Evolutionary conservation across 2,888 invertebrate species (phyloP).

Genomic region (Cephalotes varians): DNA sequence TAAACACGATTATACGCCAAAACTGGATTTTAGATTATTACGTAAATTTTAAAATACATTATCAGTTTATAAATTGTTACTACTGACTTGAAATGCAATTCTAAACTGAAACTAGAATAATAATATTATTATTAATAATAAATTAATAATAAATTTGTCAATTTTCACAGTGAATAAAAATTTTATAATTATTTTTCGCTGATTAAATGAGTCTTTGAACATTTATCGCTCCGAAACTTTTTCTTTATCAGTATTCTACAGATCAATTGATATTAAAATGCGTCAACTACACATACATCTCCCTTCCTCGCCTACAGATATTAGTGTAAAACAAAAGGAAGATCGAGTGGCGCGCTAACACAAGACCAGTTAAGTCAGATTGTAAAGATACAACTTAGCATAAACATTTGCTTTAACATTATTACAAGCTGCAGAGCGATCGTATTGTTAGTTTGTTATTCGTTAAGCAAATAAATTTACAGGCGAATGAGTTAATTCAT

Average conservation of each 20-base stretch:
- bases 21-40: too few species aligned
- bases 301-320: background rate
- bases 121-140: too few species aligned
- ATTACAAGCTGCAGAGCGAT: conserved; percentile 30
- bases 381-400: conserved; percentile 20
- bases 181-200: background rate
- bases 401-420: conserved; percentile 23
- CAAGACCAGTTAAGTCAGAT: conserved; percentile 3
- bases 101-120: too few species aligned
- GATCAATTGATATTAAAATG: background rate
- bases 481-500: conserved; percentile 26
- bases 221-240: background rate
- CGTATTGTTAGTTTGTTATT: conserved; percentile 46
- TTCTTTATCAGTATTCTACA: background rate
- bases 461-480: conserved; percentile 28
- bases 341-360: conserved; percentile 9
- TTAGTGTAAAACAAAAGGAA: conserved; percentile 7
- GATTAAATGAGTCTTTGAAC: background rate
- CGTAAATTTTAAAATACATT: too few species aligned
- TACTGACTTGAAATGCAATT: too few species aligned
- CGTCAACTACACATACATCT: background rate
- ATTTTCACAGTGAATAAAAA: background rate
- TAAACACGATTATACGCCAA: too few species aligned
- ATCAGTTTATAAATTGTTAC: too few species aligned
- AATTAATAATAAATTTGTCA: too few species aligned